Evolutionary conservation across 2,888 invertebrate species (phyloP), one percentile per base, ranked within the genome.

Genomic region (Sarcophaga subvicina): DNA sequence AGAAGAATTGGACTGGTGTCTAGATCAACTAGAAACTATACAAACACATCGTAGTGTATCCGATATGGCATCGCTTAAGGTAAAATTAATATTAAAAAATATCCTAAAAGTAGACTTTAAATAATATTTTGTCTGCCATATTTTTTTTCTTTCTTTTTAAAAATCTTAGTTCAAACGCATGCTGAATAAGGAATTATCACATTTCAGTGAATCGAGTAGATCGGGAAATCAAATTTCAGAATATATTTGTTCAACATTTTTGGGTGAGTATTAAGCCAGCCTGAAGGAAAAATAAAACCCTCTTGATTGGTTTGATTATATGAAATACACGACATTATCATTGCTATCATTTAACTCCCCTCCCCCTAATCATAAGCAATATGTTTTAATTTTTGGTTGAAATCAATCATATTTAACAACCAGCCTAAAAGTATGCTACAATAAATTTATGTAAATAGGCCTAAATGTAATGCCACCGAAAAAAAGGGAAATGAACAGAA

Each of bases 21-120:
- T 99, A 94, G 99, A 99, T 95, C 99, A 99, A 95, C 95, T 99
- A 94, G 99, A 99, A 95, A 99, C 99, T 90, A 99, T 99, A 94
- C 99, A 99, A 95, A 99, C 99, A 88, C 99, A 99, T 94, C 97
- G 99, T 93, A 99, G 99, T 91, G 99, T 99, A 91, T 99, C 98
- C 89, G 99, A 99, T 94, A 99, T 99, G 99, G 99, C 99, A 92
- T 99, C 99, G 90, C 96, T 98, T 92, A 99, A 99, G 97, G 99
- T 99, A 95, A 94, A 90, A 63, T 78, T 60, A 0, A 63, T 47
- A 20, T 14, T 14, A 14, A 14, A 37, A 79, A 17, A 27, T 27
- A 5, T 14, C 45, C n/a, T 49, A 47, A 94, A 45, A 27, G 66
- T 62, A 49, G 11, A 14, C 37, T 73, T 59, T 25, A 37, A 63